phyloP scores from a whole-genome alignment of 1,140 invertebrate species.

The Augochlora pura region DNA sequence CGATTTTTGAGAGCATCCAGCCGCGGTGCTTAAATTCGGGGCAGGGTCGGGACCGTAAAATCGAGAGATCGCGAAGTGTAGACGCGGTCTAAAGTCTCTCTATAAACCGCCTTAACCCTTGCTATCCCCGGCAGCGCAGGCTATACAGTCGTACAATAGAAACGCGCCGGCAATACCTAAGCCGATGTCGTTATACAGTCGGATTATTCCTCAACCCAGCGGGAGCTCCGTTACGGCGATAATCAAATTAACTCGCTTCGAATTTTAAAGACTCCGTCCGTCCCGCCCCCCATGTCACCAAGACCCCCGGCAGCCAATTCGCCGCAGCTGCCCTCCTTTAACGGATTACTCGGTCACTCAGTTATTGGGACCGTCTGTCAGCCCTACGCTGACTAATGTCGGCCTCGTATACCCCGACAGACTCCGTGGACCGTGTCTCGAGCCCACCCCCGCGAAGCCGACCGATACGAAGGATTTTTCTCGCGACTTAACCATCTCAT shows the following conservation, averaged over 20 bases:
- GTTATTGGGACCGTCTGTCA: conserved; percentile 17
- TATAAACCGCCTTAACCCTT: conserved; percentile 22
- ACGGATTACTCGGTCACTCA: conserved; percentile 44
- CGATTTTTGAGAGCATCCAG: too few relatives aligned
- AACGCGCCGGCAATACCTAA: conserved; percentile 59
- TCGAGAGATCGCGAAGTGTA: not conserved
- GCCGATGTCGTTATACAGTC: conserved; percentile 69
- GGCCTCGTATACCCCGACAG: not conserved
- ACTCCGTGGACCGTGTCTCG: too few relatives aligned
- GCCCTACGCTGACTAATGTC: not conserved
- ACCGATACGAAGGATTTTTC: too few relatives aligned
- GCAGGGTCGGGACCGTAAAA: too few relatives aligned
- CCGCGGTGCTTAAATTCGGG: too few relatives aligned
- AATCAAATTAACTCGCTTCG: conserved; percentile 69
- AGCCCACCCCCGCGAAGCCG: too few relatives aligned
- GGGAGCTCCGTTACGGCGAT: conserved; percentile 52
- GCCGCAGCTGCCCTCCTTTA: conserved; percentile 23
- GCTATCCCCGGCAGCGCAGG: not conserved
- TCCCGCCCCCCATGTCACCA: not conserved
- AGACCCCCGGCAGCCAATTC: conserved; percentile 37
- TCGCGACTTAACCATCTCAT: too few relatives aligned
- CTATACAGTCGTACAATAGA: conserved; percentile 55
- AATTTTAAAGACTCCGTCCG: conserved; percentile 54
- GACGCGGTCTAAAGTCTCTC: conserved; percentile 18
- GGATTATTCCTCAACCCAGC: conserved; percentile 69